Evolutionary conservation across 1,140 invertebrate species (phyloP), one percentile per base, ranked within the genome.

Genomic region (Helicorthomorpha holstii): DNA sequence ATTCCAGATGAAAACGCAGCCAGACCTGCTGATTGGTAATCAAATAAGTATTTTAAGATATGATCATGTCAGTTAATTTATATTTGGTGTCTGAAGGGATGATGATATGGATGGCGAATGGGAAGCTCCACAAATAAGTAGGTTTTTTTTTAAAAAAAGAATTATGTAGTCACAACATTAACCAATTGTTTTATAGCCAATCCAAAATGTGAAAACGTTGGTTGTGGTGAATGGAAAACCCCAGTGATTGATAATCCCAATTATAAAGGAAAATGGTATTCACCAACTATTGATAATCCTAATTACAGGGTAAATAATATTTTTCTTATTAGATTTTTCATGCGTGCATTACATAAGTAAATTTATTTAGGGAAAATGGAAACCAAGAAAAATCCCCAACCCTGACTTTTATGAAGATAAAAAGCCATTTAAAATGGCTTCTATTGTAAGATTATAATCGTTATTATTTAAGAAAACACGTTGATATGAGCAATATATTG

Each of bases 91-190:
- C 54, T 29, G 27, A 57, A 79, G 78, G 79, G 94, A 98, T 70
- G 78, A 84, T 46, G 90, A 95, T 57, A 98, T 98, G 81, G 95
- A 98, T 72, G 95, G 95, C 0, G 84, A 89, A 66, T 98, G 94
- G 93, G 95, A 98, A 69, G 80, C 95, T 19, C 86, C 93, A 0
- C 71, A 92, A 49, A 81, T 97, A 27, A 64, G 68, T 69, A 61
- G 7, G 29, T 60, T 62, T 61, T 50, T 12, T 41, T 41, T 41
- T 19, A 19, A 19, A 41, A 7, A 46, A 46, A 10, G 21, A 21
- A 46, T 46, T 12, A 7, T 4, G 4, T 46, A 22, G 7, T 24
- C 49, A 29, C 27, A 14, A 16, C 42, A 23, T 27, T 23, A 43
- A 24, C 34, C 14, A 23, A 57, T 49, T 49, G 1, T 38, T 29